Conservation (phyloP, 2,888 invertebrate genomes). For the Hyalella azteca region DNA sequence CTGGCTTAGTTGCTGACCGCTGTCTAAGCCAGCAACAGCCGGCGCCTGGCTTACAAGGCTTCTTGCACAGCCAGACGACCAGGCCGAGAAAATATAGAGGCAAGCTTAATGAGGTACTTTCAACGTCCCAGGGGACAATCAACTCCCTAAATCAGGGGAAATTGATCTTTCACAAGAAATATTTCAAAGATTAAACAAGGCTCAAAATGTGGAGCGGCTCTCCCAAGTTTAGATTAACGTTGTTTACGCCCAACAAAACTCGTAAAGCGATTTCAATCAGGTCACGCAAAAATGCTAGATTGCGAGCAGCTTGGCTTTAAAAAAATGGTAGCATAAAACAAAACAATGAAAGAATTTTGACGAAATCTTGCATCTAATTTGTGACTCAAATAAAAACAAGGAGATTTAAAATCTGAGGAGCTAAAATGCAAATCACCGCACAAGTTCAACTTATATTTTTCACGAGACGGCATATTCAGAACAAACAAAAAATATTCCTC, state of each 20-base stretch:
- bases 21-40: neutral
- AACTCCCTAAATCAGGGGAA: conserved; percentile 16
- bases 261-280: neutral
- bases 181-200: neutral
- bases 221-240: conserved; percentile 1
- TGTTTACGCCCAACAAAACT: neutral
- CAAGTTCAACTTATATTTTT: no score
- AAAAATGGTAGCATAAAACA: no score
- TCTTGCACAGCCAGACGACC: neutral
- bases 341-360: no score
- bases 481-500: no score
- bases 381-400: no score
- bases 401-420: no score
- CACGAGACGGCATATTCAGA: no score
- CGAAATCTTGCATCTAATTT: no score
- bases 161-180: conserved; percentile 20
- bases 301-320: no score
- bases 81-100: conserved; percentile 1
- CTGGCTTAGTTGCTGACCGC: no score
- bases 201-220: neutral
- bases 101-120: conserved; percentile 24
- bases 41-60: no score
- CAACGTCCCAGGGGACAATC: conserved; percentile 24
- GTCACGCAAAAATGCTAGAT: neutral
- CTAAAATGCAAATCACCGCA: no score